Base-by-base conservation (phyloP, 37 sponge, comb jelly and placozoan genomes). In the Axinella damicornis region DNA sequence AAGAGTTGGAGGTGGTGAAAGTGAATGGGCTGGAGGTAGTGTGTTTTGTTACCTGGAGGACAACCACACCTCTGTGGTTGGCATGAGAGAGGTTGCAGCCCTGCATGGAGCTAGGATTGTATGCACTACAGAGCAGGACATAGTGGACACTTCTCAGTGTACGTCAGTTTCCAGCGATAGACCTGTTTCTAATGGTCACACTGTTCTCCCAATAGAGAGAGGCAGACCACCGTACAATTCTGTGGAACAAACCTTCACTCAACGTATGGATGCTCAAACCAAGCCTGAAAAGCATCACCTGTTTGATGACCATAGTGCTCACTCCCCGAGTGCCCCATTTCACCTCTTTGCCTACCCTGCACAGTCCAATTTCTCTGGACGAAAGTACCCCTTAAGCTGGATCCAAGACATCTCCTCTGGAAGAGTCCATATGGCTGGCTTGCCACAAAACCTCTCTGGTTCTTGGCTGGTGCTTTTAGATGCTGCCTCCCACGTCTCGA, bases 31-130 rank as follows among this genome's bases (percentile, higher is more conserved):
- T 15, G 28, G 38, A 16, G 21, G 67, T 14, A 97, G 95, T 71
- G 62, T 94, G 30, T 93, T 90, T 34, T 90, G 92, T 32, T 97
- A 97, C 68, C 84, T 94, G 0, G 92, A 92, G 33, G 92, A 93
- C 81, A 92, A 94, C 78, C 98, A 97, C 81, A 97, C 98, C 11
- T 97, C 98, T 24, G 98, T 97, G 52, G 83, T 97, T 27, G 98
- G 98, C 0, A 88, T 97, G 83, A 84, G 98, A 52, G 92, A 95
- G 62, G 86, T 88, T 0, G 98, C 96, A 15, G 60, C 41, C 12
- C 33, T 62, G 5, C 39, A 55, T 57, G 96, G 94, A 25, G 98
- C 94, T 16, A 71, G 22, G 21, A 60, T 84, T 17, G 80, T 90
- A 20, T 97, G 98, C 66, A 53, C 46, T 12, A 46, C 46, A 12